Evolutionary conservation across 2,888 invertebrate genomes (phyloP), one percentile per base, ranked within the genome.

Genomic region (Hyposoter didymator): DNA sequence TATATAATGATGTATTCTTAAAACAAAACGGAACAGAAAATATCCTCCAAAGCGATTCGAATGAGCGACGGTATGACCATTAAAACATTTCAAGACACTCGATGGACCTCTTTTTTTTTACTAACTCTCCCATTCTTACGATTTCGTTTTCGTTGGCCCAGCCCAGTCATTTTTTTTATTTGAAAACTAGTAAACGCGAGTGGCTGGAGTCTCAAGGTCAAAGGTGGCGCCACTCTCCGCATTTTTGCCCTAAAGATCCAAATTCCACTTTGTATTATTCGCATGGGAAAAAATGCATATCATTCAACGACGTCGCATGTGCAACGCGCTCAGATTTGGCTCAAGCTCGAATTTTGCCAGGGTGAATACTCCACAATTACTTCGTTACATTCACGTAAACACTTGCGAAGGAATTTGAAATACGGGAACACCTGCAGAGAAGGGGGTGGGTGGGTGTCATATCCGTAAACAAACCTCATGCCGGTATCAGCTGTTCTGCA

Each of bases 1-100:
- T 19, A 79, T 70, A 75, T 64, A 45, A 64, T 69, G 17, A 74
- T 74, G 49, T 79, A 66, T 76, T 52, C 17, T 59, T 43, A 28
- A 49, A 66, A 52, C 35, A 35, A 32, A 47, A 35, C 14, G 39
- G 32, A 64, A 66, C 35, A 39, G 43, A 73, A 59, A n/a, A 19
- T 39, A 62, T 75, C 52, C 19, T 22, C 10, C 43, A 32, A 45
- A 69, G 12, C 74, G 47, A 59, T 35, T 74, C 59, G 39, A 43
- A 59, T 59, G 43, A 66, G 49, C 62, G 19, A 28, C 12, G 28
- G 17, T 22, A 19, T 47, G 35, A 64, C 59, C 6, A 64, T 76
- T 64, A 76, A 66, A 64, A 19, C 10, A 14, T 76, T 66, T 59
- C 62, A 62, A 45, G 45, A 62, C 28, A 62, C 28, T 59, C 59